These are phyloP conservation scores for Phengaris arion DNA, from an alignment of 2,888 invertebrate genomes.

Conservation along the genomic window DNA sequence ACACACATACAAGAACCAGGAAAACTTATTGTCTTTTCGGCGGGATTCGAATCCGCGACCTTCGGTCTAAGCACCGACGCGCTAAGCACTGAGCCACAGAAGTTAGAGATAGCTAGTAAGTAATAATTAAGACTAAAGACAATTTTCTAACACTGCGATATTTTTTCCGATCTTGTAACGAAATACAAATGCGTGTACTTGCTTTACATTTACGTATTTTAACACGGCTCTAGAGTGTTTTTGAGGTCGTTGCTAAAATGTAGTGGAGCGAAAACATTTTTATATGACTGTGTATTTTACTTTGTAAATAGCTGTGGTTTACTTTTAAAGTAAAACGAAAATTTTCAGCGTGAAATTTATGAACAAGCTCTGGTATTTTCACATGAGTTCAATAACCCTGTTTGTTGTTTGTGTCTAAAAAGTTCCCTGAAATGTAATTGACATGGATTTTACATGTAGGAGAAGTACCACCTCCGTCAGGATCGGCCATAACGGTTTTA, in stretches of 20 bases:
- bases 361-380: not conserved
- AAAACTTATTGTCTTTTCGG: too few relatives aligned
- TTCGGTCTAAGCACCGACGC: too few relatives aligned
- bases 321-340: slow-evolving; percentile 17
- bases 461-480: too few relatives aligned
- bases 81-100: too few relatives aligned
- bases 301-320: slow-evolving; percentile 20
- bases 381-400: not conserved
- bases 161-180: not conserved
- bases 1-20: too few relatives aligned
- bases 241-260: slow-evolving; percentile 27
- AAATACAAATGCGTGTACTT: not conserved
- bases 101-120: too few relatives aligned
- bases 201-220: not conserved
- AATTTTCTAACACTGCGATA: not conserved
- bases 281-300: slow-evolving; percentile 6
- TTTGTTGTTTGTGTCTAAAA: not conserved
- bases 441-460: not conserved
- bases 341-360: slow-evolving; percentile 12
- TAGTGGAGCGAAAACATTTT: slow-evolving; percentile 23
- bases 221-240: slow-evolving; percentile 12
- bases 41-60: too few relatives aligned
- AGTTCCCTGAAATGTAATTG: too few relatives aligned
- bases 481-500: too few relatives aligned
- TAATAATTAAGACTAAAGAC: not conserved